These are phyloP conservation scores for Magallana angulata DNA, from an alignment of 1,140 invertebrate genomes.

Conservation along the genomic window DNA sequence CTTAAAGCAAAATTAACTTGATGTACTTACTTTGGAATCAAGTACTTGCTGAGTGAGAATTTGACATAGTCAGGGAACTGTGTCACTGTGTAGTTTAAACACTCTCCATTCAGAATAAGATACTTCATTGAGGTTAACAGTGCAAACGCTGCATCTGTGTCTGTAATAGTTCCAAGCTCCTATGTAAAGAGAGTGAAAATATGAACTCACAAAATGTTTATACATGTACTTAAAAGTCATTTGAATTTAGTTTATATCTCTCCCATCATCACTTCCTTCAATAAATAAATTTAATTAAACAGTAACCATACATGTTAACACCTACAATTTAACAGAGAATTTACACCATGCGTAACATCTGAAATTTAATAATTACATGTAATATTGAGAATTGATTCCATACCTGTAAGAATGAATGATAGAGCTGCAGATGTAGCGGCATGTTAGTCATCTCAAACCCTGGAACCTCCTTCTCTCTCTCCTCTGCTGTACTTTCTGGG, in stretches of 20 bases:
- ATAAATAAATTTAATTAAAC: too few relatives aligned
- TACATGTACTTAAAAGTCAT: too few relatives aligned
- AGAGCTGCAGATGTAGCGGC: conserved; percentile 94
- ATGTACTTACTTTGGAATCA: conserved; percentile 92
- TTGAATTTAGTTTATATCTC: too few relatives aligned
- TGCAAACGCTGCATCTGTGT: conserved; percentile 96
- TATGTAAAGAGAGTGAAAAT: conserved; percentile 71
- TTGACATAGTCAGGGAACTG: conserved; percentile 97
- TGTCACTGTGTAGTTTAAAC: conserved; percentile 90
- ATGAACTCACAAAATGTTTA: neutral
- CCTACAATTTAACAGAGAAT: too few relatives aligned
- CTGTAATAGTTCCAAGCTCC: conserved; percentile 87
- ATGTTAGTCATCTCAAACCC: conserved; percentile 87
- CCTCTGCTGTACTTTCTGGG: conserved; percentile 49
- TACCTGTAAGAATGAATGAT: conserved; percentile 93
- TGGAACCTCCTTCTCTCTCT: conserved; percentile 64
- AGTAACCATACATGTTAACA: too few relatives aligned
- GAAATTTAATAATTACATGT: too few relatives aligned
- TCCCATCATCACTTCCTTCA: too few relatives aligned
- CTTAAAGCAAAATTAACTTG: too few relatives aligned
- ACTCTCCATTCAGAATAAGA: conserved; percentile 95
- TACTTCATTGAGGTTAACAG: conserved; percentile 95
- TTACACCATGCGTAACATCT: too few relatives aligned
- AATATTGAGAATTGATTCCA: too few relatives aligned
- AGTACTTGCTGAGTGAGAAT: conserved; percentile 97